phyloP scores from a whole-genome alignment of 2,113 vertebrate species.

The Pelecanoides urinatrix region DNA sequence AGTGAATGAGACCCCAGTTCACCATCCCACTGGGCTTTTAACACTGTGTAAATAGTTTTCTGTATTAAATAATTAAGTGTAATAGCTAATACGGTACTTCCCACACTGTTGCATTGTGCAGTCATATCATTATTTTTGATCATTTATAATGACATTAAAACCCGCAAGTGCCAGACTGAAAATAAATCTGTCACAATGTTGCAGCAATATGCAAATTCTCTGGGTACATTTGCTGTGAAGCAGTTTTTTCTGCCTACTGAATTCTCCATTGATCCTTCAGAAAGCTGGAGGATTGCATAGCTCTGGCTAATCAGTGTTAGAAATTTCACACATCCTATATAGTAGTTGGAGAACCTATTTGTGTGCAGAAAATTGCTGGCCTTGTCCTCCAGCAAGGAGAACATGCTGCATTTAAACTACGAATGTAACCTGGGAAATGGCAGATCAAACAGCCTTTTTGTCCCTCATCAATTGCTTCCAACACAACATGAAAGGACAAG shows the following conservation, averaged over 20 bases:
- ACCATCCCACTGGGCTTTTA: constrained; percentile 62
- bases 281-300: neutral
- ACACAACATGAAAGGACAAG: neutral
- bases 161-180: constrained; percentile 58
- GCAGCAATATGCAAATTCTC: constrained; percentile 56
- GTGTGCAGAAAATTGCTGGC: neutral
- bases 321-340: neutral
- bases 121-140: constrained; percentile 66
- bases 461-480: neutral
- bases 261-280: neutral
- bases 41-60: constrained; percentile 45
- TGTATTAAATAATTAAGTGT: constrained; percentile 71
- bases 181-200: constrained; percentile 73
- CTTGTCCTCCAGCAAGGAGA: neutral
- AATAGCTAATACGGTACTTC: constrained; percentile 67
- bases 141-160: constrained; percentile 60
- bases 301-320: neutral
- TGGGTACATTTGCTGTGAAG: neutral
- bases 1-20: constrained; percentile 15
- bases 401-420: neutral
- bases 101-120: constrained; percentile 62
- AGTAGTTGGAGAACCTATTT: neutral
- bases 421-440: neutral
- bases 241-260: neutral
- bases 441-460: neutral